Evolutionary conservation across 2,113 vertebrate genomes (phyloP), one percentile per base, ranked within the genome.

Genomic region (Pollachius pollachius): DNA sequence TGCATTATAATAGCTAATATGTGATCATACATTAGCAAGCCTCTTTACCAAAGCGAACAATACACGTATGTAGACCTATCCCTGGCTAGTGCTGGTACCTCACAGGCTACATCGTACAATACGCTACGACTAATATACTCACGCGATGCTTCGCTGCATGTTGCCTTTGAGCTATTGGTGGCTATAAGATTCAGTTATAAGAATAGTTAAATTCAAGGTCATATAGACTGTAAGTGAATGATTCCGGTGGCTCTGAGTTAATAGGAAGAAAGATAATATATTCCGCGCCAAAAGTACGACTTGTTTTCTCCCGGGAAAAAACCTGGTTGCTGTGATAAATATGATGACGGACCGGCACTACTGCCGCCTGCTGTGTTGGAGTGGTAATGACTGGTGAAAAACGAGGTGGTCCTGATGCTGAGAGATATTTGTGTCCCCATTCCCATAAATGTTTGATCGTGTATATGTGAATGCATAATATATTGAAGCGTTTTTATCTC

Each of bases 91-190:
- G 41, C 41, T 48, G 12, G 41, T 48, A 12, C 7, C 2, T 3
- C 17, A 59, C 18, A 23, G 12, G 12, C 17, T n/a, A 48, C 52
- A 34, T 52, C 1, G 2, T 1, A 59, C 62, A 37, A 3, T 0
- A 56, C 4, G 1, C 0, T 13, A 57, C 8, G 2, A 12, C 3
- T 5, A 0, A 34, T 2, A 5, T 59, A 91, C 91, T 92, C 64
- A 93, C 91, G 92, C 88, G 62, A 92, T 92, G 74, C 91, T 92
- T 54, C 91, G 86, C 84, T 93, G 92, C 91, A 93, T 93, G 70
- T 62, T 87, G 71, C 16, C 57, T 23, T 16, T 21, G 6, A 48
- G 41, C 41, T 48, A 9, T 48, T 48, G 0, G 41, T 48, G 5
- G 41, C 9, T 48, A 48, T 48, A 48, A 7, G 41, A 48, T 48